Evolutionary conservation across 2,797 vertebrate genomes (phyloP).

Genomic region (Falco concolor): DNA sequence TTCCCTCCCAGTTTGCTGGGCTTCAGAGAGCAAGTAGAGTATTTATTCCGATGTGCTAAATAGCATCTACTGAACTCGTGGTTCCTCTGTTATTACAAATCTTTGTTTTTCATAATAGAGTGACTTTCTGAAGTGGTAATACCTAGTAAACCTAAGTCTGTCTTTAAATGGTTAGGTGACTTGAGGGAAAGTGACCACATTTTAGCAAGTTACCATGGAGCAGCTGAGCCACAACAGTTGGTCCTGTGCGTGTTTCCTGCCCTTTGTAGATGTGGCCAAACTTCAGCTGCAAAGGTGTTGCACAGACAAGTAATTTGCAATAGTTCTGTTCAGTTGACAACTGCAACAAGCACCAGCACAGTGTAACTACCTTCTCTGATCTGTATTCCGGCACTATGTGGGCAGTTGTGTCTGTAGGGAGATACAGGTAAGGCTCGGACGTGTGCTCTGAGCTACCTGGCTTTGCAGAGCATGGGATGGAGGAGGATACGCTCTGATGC

Average conservation of each 20-base stretch:
- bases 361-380: background rate
- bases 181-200: background rate
- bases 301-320: background rate
- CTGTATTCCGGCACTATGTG: background rate
- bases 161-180: background rate
- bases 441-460: background rate
- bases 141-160: background rate
- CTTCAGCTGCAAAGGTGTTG: background rate
- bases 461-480: background rate
- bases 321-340: background rate
- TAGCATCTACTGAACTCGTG: background rate
- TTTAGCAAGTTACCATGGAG: background rate
- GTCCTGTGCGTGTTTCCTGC: background rate
- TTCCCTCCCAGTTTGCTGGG: background rate
- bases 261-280: background rate
- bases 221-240: background rate
- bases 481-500: background rate
- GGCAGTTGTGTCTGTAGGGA: background rate
- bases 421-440: background rate
- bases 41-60: background rate
- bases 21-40: background rate
- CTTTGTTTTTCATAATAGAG: background rate
- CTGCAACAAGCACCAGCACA: background rate
- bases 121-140: background rate
- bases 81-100: background rate